Evolutionary conservation across 1,140 invertebrate genomes (phyloP), one percentile per base, ranked within the genome.

Genomic region (Magallana angulata): DNA sequence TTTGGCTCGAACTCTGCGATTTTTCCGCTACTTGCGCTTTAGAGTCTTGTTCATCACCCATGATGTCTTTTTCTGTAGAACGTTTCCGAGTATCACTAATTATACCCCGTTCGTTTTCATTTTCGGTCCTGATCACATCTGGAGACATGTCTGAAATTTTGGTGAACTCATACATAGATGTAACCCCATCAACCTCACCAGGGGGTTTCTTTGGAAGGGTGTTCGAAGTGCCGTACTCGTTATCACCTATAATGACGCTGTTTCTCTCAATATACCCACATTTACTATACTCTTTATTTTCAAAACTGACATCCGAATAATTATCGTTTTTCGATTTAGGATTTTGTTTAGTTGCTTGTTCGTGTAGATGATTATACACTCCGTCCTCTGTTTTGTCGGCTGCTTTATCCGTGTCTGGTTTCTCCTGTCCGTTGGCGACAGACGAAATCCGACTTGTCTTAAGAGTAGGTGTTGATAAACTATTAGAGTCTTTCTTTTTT

Each of bases 281-380:
- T 30, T 24, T 76, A 30, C 68, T 76, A 30, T 76, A 76, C 36
- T 36, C 68, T 30, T 76, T 76, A 30, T 76, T 36, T 76, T 76
- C 68, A 36, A 30, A 7, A 76, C 24, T 30, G 18, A 36, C 68
- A 76, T 30, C 24, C 6, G 68, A 24, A 30, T 76, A 76, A 11
- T 9, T 30, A 3, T 30, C 11, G 4, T 76, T 76, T 8, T 76
- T 30, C 8, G 12, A 30, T 8, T 18, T 9, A 30, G 68, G 6
- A 30, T 7, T 76, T 8, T 18, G 7, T 8, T 2, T 76, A 6
- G 68, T 11, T 9, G 68, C 3, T 9, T 24, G 11, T 12, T 76
- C 68, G 24, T 76, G 68, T 76, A 76, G 68, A 76, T 76, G 68
- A 76, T 76, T 76, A 24, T 76, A 76, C 24, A 76, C 12, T 76